Evolutionary conservation across 2,797 vertebrate species (phyloP).

Genomic region (Parotocinclus haroldoi): DNA sequence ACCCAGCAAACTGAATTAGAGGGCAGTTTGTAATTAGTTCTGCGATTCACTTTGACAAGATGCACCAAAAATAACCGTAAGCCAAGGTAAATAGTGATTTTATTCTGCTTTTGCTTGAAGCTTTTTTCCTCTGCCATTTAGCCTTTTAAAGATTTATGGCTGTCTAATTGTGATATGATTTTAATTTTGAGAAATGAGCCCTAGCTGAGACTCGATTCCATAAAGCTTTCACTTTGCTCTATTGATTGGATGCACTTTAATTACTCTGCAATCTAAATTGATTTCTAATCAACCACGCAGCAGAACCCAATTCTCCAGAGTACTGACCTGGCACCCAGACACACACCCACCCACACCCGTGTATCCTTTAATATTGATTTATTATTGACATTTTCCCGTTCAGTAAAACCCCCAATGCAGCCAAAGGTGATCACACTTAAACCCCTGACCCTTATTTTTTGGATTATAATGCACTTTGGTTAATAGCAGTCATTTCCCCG

Average conservation of each 20-base stretch:
- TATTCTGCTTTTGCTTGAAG: no score
- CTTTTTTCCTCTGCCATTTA: no score
- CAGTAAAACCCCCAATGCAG: neutral
- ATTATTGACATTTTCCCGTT: constrained; percentile 10
- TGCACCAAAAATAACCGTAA: no score
- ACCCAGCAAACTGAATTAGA: no score
- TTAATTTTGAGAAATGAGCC: no score
- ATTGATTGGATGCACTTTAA: constrained; percentile 4
- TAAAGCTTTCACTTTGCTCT: neutral
- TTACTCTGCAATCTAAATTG: constrained; percentile 11
- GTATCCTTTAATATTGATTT: constrained; percentile 17
- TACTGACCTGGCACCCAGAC: constrained; percentile 22
- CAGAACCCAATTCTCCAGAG: constrained; percentile 23
- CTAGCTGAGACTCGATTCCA: no score
- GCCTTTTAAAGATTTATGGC: no score
- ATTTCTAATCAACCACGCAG: constrained; percentile 17
- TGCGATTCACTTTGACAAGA: no score
- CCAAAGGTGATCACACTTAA: constrained; percentile 4
- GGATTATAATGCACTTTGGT: neutral
- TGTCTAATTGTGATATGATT: no score
- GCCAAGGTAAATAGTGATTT: no score
- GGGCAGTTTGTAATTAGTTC: no score
- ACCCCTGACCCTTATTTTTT: neutral
- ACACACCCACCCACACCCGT: neutral
- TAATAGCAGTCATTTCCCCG: no score